These are phyloP conservation scores for Isurus oxyrinchus DNA, from an alignment of 2,113 vertebrate genomes.

Conservation along the genomic window DNA sequence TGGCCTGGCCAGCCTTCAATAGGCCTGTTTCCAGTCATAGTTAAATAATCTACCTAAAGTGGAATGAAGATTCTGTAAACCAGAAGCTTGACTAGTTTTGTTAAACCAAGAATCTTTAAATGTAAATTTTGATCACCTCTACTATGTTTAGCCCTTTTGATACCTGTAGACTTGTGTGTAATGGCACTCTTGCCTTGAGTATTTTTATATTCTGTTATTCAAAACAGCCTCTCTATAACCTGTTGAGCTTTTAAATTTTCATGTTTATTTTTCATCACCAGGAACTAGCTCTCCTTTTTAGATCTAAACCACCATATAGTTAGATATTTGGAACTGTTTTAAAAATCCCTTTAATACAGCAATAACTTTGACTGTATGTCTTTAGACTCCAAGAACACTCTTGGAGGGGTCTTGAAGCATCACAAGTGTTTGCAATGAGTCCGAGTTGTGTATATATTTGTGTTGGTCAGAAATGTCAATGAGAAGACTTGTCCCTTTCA, in stretches of 20 bases:
- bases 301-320: background rate
- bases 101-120: background rate
- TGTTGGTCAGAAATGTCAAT: background rate
- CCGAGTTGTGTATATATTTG: background rate
- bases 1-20: background rate
- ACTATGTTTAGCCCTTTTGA: background rate
- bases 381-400: background rate
- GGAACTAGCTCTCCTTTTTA: background rate
- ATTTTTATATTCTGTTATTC: background rate
- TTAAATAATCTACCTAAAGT: background rate
- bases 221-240: background rate
- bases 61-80: background rate
- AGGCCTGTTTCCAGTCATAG: background rate
- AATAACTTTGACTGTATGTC: background rate
- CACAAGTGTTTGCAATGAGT: background rate
- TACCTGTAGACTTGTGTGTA: background rate
- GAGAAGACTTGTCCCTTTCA: background rate
- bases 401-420: background rate
- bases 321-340: background rate
- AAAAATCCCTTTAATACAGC: background rate
- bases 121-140: background rate
- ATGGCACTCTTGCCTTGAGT: background rate
- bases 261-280: background rate
- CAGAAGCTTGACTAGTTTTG: background rate
- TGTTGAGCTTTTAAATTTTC: background rate